phyloP scores from a whole-genome alignment of 2,888 invertebrate genomes.

The Steinernema hermaphroditum region DNA sequence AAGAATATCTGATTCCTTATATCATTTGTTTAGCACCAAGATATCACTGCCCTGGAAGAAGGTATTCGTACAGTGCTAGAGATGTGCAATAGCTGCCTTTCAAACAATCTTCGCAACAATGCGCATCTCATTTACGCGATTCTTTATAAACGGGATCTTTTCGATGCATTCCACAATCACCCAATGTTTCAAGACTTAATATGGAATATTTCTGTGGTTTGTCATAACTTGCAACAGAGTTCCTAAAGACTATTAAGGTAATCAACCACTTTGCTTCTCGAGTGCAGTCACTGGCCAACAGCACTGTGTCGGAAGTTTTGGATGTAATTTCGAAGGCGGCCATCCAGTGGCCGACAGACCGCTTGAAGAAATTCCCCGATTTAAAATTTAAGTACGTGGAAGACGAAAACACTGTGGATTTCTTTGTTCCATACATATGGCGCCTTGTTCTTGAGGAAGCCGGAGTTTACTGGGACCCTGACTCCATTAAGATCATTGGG shows the following conservation, averaged over 20 bases:
- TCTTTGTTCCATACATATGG: conserved; percentile 99
- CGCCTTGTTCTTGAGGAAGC: conserved; percentile 74
- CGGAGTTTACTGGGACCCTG: conserved; percentile 43
- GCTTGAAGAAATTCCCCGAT: conserved; percentile 96
- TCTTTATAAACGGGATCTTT: conserved; percentile 86
- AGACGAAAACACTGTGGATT: conserved; percentile 96
- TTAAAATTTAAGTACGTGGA: conserved; percentile 98
- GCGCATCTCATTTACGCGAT: conserved; percentile 91
- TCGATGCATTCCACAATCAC: conserved; percentile 83
- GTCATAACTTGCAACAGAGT: conserved; percentile 42
- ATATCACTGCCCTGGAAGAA: conserved; percentile 88
- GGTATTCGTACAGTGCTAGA: conserved; percentile 93
- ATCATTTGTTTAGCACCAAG: conserved; percentile 75
- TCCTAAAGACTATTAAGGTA: conserved; percentile 69
- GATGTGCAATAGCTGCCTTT: conserved; percentile 91
- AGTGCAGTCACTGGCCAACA: conserved; percentile 71
- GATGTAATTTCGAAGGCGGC: conserved; percentile 87
- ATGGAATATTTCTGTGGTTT: conserved; percentile 89
- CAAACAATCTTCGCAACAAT: conserved; percentile 80
- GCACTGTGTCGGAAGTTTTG: conserved; percentile 84
- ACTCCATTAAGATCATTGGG: conserved; percentile 40
- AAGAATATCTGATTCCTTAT: too few species aligned
- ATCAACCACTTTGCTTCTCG: conserved; percentile 76
- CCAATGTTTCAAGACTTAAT: conserved; percentile 88
- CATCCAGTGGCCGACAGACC: conserved; percentile 89